Evolutionary conservation across 2,797 vertebrate genomes (phyloP).

Genomic region (Tarsius wallacei): DNA sequence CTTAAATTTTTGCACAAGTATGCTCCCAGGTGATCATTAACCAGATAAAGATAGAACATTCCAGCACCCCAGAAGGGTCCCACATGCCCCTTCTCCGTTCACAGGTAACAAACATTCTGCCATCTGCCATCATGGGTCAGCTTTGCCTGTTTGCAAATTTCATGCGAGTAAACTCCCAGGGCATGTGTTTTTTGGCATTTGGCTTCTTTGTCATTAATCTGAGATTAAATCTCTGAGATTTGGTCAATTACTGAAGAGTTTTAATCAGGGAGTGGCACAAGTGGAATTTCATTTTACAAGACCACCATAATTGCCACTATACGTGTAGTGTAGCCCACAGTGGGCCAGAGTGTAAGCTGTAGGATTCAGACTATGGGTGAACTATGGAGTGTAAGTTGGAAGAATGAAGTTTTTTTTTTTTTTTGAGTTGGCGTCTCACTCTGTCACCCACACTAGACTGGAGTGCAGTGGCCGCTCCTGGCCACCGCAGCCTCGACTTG

Average conservation of each 20-base stretch:
- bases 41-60: neutral
- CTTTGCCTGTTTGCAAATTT: neutral
- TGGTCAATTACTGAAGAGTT: neutral
- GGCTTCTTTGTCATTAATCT: neutral
- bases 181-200: neutral
- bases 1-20: neutral
- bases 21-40: neutral
- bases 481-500: no score
- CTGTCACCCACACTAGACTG: no score
- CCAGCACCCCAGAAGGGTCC: neutral
- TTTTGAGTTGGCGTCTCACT: no score
- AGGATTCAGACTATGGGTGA: neutral
- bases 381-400: neutral
- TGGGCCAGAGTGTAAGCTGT: neutral
- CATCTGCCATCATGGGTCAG: neutral
- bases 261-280: neutral
- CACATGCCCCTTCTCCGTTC: neutral
- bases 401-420: no score
- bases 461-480: no score
- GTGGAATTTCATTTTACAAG: constrained; percentile 9
- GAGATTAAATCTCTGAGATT: neutral
- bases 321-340: neutral
- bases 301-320: neutral
- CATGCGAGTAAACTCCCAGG: neutral
- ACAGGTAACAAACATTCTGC: neutral